Base-by-base conservation (phyloP, 2,888 invertebrate genomes). In the Pecten maximus region DNA sequence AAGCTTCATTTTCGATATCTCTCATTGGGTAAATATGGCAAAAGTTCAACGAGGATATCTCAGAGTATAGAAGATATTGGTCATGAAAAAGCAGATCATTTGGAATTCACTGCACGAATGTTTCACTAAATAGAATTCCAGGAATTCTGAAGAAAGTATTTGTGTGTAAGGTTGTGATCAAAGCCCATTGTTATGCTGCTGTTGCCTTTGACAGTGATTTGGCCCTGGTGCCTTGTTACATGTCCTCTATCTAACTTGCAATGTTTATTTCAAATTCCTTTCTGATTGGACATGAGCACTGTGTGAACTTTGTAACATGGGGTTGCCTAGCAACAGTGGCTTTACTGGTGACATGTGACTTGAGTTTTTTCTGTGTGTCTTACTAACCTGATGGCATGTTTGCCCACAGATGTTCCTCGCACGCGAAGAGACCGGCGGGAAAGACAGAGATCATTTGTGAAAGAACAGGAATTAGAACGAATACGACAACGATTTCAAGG, bases 361-460 rank as follows among this genome's bases (percentile, higher is more conserved):
- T 74, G 74, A 74, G 74, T 74, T 74, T 74, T 44, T 23, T 74
- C 74, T 74, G 74, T 74, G 74, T 88, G 50, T 44, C 48, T 44
- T 88, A 48, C 88, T 88, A 48, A 50, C 88, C 88, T 44, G 44
- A 91, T 87, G 89, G 92, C 92, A 92, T 93, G 93, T 92, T 91
- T 93, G 93, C 93, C 92, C 88, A 92, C 94, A 94, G 94, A 94
- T 94, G 90, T 91, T n/a, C 92, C 91, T n/a, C 91, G 93, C 39
- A 93, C 88, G 89, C 94, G 94, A 54, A 93, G 94, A 87, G 94
- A 94, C 35, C 92, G 96, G 74, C 94, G 95, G 39, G 91, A 94
- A 40, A 94, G 95, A 40, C 95, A 96, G 92, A 93, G 94, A 19
- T 93, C 95, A 54, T 93, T 95, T 90, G 94, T 95, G 91, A 94